Percentiles rank a stretch among this genome's conserved stretches.
Conservation (phyloP, 1,140 invertebrate genomes). For the Sipha flava region DNA sequence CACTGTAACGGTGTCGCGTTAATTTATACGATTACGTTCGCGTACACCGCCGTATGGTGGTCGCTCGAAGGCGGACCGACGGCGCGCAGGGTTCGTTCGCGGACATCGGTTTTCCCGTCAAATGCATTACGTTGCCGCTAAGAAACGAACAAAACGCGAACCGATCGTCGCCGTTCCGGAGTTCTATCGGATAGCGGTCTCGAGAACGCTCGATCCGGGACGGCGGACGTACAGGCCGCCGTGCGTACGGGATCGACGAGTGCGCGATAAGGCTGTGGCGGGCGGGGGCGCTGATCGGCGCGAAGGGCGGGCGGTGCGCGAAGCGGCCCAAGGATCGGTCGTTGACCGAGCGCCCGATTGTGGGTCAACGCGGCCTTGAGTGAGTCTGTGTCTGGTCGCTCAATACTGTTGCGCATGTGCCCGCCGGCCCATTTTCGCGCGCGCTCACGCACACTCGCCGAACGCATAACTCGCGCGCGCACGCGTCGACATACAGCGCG, state of each 20-base stretch:
- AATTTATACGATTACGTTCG: too few species aligned
- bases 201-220: too few species aligned
- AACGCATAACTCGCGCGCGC: background rate
- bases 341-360: slow-evolving; percentile 29
- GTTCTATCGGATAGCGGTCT: too few species aligned
- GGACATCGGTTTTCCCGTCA: too few species aligned
- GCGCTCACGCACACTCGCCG: background rate
- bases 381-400: slow-evolving; percentile 32
- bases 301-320: background rate
- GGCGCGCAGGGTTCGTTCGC: too few species aligned
- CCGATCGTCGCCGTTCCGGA: too few species aligned
- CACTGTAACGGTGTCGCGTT: background rate
- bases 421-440: slow-evolving; percentile 24
- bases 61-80: too few species aligned
- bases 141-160: too few species aligned
- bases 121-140: too few species aligned
- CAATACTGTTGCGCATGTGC: slow-evolving; percentile 32
- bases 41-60: too few species aligned
- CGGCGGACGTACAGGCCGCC: background rate
- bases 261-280: background rate
- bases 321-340: background rate
- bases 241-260: background rate
- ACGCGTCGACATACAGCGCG: background rate
- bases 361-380: slow-evolving; percentile 32
- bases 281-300: background rate